A percentile compares a stretch with the other conserved stretches of the same genome.
Evolutionary conservation across 2,888 invertebrate genomes (phyloP).

Genomic region (Machimus atricapillus): DNA sequence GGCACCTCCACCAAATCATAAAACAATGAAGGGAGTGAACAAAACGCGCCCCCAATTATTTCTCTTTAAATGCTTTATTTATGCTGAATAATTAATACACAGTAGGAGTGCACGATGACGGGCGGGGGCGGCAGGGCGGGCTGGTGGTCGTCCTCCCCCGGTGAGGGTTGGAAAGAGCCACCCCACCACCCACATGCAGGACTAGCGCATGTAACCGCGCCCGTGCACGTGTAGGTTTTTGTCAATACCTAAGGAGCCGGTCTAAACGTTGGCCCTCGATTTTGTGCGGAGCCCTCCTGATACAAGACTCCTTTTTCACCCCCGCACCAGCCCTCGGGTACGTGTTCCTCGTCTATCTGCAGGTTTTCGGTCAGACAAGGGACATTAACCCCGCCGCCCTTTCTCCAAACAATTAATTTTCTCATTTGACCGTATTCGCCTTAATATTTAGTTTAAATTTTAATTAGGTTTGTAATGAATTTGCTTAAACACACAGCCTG

Average conservation of each 20-base stretch:
- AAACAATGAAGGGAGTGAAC: conserved; percentile 28
- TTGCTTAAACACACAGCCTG: conserved; percentile 47
- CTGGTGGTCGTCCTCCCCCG: background rate
- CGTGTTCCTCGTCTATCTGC: background rate
- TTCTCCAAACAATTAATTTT: conserved; percentile 49
- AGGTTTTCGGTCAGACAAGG: conserved; percentile 16
- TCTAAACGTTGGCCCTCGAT: background rate
- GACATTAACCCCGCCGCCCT: conserved; percentile 25
- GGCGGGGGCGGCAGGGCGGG: background rate
- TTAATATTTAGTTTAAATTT: conserved; percentile 49
- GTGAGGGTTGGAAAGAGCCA: background rate
- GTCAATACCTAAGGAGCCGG: conserved; percentile 32
- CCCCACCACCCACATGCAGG: background rate
- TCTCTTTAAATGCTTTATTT: conserved; percentile 44
- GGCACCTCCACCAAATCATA: conserved; percentile 15
- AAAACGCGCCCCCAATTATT: conserved; percentile 39
- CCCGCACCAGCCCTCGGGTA: background rate
- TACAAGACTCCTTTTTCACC: background rate
- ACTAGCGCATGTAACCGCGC: background rate
- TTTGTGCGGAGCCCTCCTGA: background rate
- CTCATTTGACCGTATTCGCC: conserved; percentile 48
- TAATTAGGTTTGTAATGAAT: conserved; percentile 49
- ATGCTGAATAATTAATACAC: conserved; percentile 43
- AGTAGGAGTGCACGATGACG: background rate
- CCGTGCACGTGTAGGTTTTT: conserved; percentile 24